Evolutionary conservation across 2,113 vertebrate species (phyloP).

Genomic region (Cephalopterus ornatus): DNA sequence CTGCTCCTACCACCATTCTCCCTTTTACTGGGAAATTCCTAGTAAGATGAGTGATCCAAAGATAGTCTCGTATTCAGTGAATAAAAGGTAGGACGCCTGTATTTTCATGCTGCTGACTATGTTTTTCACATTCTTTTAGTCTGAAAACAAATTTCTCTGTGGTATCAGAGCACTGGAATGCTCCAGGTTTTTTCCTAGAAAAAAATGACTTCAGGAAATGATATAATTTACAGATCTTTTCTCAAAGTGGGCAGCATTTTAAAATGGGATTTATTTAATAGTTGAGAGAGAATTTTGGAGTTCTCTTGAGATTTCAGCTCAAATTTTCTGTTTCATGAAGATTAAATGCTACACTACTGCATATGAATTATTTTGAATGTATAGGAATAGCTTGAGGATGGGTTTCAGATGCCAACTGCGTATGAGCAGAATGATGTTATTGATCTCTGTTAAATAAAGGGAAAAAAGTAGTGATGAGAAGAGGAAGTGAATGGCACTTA

Average conservation of each 20-base stretch:
- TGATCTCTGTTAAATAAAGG: background rate
- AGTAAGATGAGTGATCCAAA: background rate
- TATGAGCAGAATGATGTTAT: background rate
- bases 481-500: background rate
- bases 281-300: background rate
- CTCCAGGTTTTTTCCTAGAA: background rate
- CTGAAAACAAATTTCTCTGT: background rate
- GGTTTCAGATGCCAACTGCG: background rate
- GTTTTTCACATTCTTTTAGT: background rate
- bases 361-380: background rate
- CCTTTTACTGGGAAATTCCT: background rate
- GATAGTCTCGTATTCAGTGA: background rate
- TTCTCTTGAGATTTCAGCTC: background rate
- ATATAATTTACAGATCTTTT: background rate
- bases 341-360: background rate
- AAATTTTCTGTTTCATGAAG: constrained; percentile 2
- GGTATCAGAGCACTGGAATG: background rate
- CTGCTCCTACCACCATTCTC: background rate
- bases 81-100: background rate
- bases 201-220: background rate
- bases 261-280: background rate
- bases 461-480: background rate
- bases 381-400: background rate
- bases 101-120: background rate
- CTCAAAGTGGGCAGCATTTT: background rate